Evolutionary conservation across 2,888 invertebrate species (phyloP), one percentile per base, ranked within the genome.

Genomic region (Meandrusa payeni): DNA sequence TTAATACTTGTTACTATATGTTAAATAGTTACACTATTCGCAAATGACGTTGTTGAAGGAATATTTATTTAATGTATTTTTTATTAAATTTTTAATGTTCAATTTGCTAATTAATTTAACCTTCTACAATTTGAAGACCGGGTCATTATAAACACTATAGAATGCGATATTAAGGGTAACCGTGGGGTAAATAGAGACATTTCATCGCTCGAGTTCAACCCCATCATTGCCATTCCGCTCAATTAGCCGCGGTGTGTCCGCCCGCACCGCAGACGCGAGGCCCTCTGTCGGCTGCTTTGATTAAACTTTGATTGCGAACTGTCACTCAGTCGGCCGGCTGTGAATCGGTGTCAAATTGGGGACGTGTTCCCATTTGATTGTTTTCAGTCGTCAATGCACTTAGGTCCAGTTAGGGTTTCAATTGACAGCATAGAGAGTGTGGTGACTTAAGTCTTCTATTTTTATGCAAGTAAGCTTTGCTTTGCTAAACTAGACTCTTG

Each of bases 231-330:
- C 67, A 73, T 83, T 82, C 77, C 74, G 76, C 77, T 76, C 85
- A 86, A 86, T 86, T 86, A 83, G 78, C 65, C 63, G 53, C 65
- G 57, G 59, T 62, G 68, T 61, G 70, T 65, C 64, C 64, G 74
- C 63, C 68, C 69, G 70, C 65, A 63, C 67, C 61, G 58, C 74
- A 72, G 73, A 71, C 68, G 70, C 64, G 64, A 59, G 46, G 59
- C 51, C 52, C 59, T 64, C 61, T 61, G 74, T 69, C 73, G 71
- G 74, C 69, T 64, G 82, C 76, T 83, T 80, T 82, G 81, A 83
- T 85, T 82, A 76, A 74, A 77, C 69, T 77, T 77, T 80, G 82
- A 86, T 86, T 83, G 76, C 76, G 66, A 68, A 57, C 75, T 73
- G 81, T 76, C 82, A 77, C 67, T 76, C 77, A 61, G 56, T 56